A percentile compares a stretch with the other conserved stretches of the same genome.
These are phyloP conservation scores for Drosophila sordidapex DNA, from an alignment of 2,888 invertebrate genomes.

Conservation along the genomic window DNA sequence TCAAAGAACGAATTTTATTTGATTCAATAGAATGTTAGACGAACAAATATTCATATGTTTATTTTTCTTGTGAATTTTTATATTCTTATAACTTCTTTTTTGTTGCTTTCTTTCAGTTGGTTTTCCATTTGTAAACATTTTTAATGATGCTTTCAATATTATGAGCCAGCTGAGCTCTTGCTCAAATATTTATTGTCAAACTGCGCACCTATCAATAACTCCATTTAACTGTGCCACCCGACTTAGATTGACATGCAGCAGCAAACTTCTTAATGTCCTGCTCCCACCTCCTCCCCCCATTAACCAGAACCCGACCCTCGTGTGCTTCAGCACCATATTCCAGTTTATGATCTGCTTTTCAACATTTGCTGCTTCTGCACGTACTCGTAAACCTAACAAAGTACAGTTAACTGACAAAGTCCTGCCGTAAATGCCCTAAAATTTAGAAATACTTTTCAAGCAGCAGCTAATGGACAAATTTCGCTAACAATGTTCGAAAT, in stretches of 20 bases:
- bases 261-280: conserved; percentile 29
- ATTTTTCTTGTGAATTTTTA: neutral
- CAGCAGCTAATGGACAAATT: neutral
- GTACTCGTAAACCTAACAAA: conserved; percentile 63
- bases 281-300: neutral
- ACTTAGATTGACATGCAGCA: conserved; percentile 16
- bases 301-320: conserved; percentile 8
- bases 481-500: conserved; percentile 25
- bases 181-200: conserved; percentile 14
- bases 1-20: neutral
- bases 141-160: neutral
- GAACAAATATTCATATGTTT: neutral
- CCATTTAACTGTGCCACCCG: neutral
- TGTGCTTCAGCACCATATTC: conserved; percentile 35
- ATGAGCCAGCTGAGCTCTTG: conserved; percentile 15
- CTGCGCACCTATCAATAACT: conserved; percentile 26
- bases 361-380: conserved; percentile 46
- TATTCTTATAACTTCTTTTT: neutral
- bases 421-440: conserved; percentile 54
- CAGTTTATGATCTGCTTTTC: conserved; percentile 44
- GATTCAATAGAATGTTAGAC: neutral
- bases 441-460: conserved; percentile 36
- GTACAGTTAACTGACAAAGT: conserved; percentile 67
- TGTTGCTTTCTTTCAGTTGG: too few species aligned
- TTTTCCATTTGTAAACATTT: neutral